Evolutionary conservation across 2,113 vertebrate genomes (phyloP), one percentile per base, ranked within the genome.

Genomic region (Crypturellus undulatus): DNA sequence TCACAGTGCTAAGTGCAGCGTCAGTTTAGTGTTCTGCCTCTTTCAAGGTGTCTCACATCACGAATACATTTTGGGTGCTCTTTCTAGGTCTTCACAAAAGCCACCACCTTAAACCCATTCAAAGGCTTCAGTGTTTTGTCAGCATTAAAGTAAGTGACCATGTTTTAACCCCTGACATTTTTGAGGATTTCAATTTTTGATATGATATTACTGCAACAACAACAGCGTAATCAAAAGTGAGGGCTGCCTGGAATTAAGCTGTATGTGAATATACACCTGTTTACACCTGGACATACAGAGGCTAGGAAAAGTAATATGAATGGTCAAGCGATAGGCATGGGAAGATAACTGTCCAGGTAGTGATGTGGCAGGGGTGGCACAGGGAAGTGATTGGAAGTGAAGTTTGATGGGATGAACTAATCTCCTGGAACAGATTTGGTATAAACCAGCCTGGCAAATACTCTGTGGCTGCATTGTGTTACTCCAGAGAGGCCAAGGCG

Each of bases 131-230:
- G 6, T 72, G 16, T 76, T 90, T 72, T 42, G 4, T 3, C 38
- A 72, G 54, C 1, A 56, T 52, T 47, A 47, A 69, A 56, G 45
- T 34, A 69, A 56, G 45, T 34, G 14, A 84, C 82, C 80, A 1
- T 8, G 1, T 13, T 20, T 58, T 3, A 38, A 14, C 42, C 22
- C 7, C 9, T 28, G 38, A 34, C 4, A 30, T 26, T 47, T 77
- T 73, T 17, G 0, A 58, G 62, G 36, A 65, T 4, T 3, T 56
- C 28, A 70, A 16, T 3, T 17, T 73, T 43, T 6, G 1, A 42
- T 64, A 12, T 16, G 47, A 24, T 64, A 36, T 18, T 76, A 18
- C 15, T 64, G 26, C 0, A 6, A 40, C 6, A 49, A 24, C 0
- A 6, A 40, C 6, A 49, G 3, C 7, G 24, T 79, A 42, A 28